phyloP scores from a whole-genome alignment of 1,140 invertebrate species.

The Pararge aegeria region DNA sequence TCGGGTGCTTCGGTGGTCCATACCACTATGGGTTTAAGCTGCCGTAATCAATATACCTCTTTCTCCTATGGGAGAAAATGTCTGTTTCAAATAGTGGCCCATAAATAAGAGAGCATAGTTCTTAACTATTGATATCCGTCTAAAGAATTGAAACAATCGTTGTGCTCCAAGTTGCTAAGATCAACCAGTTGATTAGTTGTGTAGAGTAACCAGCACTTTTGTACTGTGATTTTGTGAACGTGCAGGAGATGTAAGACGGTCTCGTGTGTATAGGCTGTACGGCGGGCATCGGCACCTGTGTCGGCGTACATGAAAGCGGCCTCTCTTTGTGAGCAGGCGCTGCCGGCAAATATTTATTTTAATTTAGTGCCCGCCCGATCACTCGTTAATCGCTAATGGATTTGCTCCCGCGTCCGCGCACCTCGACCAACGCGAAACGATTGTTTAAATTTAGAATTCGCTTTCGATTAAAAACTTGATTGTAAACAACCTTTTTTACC shows the following conservation, averaged over 20 bases:
- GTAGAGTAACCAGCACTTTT: no score
- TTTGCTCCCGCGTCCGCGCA: constrained; percentile 51
- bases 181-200: no score
- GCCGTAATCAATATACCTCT: no score
- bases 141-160: no score
- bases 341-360: constrained; percentile 75
- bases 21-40: no score
- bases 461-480: constrained; percentile 22
- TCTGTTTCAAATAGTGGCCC: no score
- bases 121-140: no score
- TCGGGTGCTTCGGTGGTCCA: no score
- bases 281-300: constrained; percentile 57
- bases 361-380: constrained; percentile 68
- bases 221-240: no score
- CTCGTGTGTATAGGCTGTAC: constrained; percentile 4
- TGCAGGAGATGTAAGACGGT: neutral
- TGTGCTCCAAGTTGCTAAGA: no score
- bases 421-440: constrained; percentile 27
- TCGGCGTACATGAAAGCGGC: constrained; percentile 63
- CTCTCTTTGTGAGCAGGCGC: constrained; percentile 49
- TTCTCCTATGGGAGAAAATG: no score
- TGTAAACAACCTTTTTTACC: constrained; percentile 5
- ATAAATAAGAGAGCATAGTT: no score
- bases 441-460: constrained; percentile 28
- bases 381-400: constrained; percentile 74